Conservation (phyloP, 2,888 invertebrate genomes). For the Dasysyrphus tricinctus region DNA sequence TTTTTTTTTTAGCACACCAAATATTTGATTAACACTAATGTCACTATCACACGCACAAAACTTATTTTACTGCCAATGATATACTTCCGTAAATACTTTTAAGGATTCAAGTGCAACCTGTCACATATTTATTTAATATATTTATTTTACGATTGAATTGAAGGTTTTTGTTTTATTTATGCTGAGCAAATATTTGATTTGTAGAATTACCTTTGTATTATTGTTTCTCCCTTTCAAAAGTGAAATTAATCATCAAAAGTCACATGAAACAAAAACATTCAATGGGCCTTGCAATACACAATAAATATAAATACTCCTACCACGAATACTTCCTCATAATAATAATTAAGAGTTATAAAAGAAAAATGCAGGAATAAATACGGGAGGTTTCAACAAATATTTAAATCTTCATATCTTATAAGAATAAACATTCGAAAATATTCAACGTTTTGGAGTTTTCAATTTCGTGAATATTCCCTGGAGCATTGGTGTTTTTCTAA, state of each 20-base stretch:
- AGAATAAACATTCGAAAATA: not conserved
- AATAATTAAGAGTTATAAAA: not conserved
- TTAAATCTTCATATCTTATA: not conserved
- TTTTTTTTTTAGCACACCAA: constrained; percentile 41
- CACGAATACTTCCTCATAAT: not conserved
- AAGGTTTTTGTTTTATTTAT: not conserved
- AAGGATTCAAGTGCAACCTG: constrained; percentile 13
- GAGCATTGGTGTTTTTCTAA: not conserved
- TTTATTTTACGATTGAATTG: not conserved
- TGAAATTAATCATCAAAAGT: not conserved
- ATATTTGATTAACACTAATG: constrained; percentile 56
- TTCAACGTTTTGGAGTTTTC: not conserved
- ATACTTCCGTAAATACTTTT: not conserved
- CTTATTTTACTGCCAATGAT: constrained; percentile 23
- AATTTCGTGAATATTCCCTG: not conserved
- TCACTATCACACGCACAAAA: constrained; percentile 50
- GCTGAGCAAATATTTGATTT: not conserved
- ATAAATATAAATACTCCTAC: not conserved
- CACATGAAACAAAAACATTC: too few relatives aligned
- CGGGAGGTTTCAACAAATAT: too few relatives aligned
- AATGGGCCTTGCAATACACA: not conserved
- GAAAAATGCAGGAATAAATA: not conserved
- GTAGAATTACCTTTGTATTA: not conserved
- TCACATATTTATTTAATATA: not conserved
- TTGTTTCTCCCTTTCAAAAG: not conserved